These are phyloP conservation scores for Parnassius apollo DNA, from an alignment of 2,888 invertebrate species.

Conservation along the genomic window DNA sequence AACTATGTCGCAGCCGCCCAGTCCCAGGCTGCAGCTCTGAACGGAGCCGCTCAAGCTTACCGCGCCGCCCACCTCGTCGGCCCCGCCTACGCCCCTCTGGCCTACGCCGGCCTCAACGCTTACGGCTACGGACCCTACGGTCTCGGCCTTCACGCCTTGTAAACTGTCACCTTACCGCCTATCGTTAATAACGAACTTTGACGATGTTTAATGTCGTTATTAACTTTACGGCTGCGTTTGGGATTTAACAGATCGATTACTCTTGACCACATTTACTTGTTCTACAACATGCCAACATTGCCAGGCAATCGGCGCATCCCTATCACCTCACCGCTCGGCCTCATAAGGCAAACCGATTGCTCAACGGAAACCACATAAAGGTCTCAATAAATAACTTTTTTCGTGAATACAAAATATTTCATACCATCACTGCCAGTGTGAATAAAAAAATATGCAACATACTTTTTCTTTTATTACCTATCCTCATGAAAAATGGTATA, in stretches of 20 bases:
- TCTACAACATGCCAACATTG: not conserved
- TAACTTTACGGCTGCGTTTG: conserved; percentile 20
- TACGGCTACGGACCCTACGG: conserved; percentile 31
- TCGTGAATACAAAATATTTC: conserved; percentile 68
- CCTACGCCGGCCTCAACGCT: conserved; percentile 36
- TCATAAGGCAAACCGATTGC: conserved; percentile 51
- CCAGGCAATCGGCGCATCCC: conserved; percentile 22
- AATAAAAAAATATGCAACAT: conserved; percentile 59
- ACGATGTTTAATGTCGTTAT: conserved; percentile 31
- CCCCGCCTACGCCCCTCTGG: conserved; percentile 32
- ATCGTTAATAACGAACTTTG: conserved; percentile 30
- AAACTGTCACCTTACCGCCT: conserved; percentile 36
- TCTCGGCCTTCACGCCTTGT: conserved; percentile 55
- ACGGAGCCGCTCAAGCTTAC: conserved; percentile 49
- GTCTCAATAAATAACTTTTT: conserved; percentile 79
- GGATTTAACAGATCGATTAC: conserved; percentile 35
- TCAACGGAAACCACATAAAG: conserved; percentile 54
- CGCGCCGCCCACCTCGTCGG: conserved; percentile 38
- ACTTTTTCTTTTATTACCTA: not conserved
- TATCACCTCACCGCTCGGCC: conserved; percentile 38
- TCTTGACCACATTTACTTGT: conserved; percentile 21
- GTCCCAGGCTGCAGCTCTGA: conserved; percentile 65
- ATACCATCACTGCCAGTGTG: conserved; percentile 80
- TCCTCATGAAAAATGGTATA: no score
- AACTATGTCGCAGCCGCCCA: conserved; percentile 71